phyloP scores from a whole-genome alignment of 2,113 vertebrate species.

The Eidolon helvum region DNA sequence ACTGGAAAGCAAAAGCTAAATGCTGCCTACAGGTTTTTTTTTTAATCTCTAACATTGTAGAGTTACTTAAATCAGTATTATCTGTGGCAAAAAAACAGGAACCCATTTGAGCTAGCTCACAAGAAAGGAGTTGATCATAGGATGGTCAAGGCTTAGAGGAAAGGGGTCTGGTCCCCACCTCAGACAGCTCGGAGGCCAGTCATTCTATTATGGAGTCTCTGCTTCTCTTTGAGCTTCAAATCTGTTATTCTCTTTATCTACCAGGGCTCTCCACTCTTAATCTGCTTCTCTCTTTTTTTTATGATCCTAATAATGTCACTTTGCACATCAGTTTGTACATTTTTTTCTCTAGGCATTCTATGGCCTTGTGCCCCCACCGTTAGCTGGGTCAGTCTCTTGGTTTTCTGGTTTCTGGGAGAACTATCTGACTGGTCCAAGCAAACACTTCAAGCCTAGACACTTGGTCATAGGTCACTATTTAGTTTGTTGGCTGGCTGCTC shows the following conservation, averaged over 20 bases:
- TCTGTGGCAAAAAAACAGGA: neutral
- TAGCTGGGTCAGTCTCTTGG: neutral
- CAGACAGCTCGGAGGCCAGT: neutral
- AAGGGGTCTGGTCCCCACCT: neutral
- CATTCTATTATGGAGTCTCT: neutral
- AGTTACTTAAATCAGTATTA: neutral
- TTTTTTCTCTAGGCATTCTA: neutral
- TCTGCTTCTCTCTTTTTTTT: neutral
- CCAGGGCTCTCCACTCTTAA: neutral
- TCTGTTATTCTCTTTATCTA: neutral
- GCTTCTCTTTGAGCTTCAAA: neutral
- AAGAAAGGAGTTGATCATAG: neutral
- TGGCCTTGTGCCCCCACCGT: neutral
- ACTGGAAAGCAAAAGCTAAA: neutral
- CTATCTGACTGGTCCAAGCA: neutral
- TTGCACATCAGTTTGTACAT: neutral
- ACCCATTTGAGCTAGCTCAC: neutral
- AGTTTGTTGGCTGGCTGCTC: neutral
- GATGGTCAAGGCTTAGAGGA: too few species aligned
- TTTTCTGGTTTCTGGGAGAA: neutral
- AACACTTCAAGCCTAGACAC: neutral
- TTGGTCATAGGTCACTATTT: neutral
- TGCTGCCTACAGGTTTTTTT: neutral
- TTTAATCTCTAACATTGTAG: neutral
- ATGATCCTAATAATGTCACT: neutral